Evolutionary conservation across 2,888 invertebrate species (phyloP), one percentile per base, ranked within the genome.

Genomic region (Meliscaeva auricollis): DNA sequence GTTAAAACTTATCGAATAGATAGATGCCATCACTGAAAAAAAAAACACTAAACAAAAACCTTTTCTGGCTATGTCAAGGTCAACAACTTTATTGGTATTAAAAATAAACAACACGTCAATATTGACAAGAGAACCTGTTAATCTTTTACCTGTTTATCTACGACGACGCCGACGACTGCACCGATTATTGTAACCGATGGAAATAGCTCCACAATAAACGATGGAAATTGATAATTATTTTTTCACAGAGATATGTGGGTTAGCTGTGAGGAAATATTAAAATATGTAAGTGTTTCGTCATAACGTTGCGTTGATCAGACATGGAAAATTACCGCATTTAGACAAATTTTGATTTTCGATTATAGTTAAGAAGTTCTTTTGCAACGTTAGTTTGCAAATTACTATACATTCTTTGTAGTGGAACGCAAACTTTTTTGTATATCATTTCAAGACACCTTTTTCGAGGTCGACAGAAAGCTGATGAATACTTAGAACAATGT

Each of bases 41-140:
- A n/a, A n/a, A n/a, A n/a, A n/a, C n/a, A 62, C 11, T 38, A 17
- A 3, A 32, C 0, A 15, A 30, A 60, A 66, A 62, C 20, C 52
- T 20, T 72, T 76, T 68, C 60, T 75, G 38, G 70, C 68, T 56
- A 81, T 81, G 81, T 77, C 81, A 81, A 85, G 85, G 81, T 77
- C 60, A 54, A 48, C 50, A 15, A 52, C 58, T 66, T 50, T 75
- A 44, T 56, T 81, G 58, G 58, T 72, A 66, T 69, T 48, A 54
- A 54, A 68, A 66, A 73, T 46, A 54, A 62, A 56, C 50, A 50
- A 73, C 32, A 17, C 41, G 30, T 62, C n/a, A 60, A 64, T 66
- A 41, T 69, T 48, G 38, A 64, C 76, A 32, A 17, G 5, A 52
- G 48, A 76, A 82, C 70, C 81, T 70, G 81, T 75, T 76, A 64